Evolutionary conservation across 2,113 vertebrate genomes (phyloP).

Genomic region (Bubo blakistoni): DNA sequence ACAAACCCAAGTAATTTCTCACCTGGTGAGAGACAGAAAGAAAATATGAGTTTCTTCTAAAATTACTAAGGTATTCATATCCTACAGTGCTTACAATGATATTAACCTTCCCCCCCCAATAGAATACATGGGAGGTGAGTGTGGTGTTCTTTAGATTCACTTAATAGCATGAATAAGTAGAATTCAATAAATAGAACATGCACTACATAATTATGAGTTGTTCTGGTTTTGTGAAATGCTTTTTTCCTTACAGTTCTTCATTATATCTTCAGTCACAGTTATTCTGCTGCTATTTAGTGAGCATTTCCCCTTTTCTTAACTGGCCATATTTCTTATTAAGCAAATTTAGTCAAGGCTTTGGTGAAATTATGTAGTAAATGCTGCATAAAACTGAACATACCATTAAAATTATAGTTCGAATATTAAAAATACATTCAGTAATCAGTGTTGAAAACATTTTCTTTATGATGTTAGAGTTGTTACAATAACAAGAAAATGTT

Average conservation of each 20-base stretch:
- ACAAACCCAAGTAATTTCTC: neutral
- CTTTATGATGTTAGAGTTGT: neutral
- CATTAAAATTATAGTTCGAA: neutral
- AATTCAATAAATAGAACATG: neutral
- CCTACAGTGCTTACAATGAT: neutral
- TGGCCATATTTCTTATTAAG: neutral
- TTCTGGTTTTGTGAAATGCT: neutral
- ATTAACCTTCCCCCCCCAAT: fast-evolving
- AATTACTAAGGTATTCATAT: neutral
- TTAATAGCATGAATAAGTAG: neutral
- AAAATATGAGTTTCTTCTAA: neutral
- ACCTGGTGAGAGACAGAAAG: neutral
- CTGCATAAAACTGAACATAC: neutral
- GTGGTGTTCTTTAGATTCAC: neutral
- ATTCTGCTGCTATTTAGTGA: neutral
- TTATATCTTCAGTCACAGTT: neutral
- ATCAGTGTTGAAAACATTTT: neutral
- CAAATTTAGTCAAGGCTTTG: neutral
- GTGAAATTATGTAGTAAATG: neutral
- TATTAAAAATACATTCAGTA: neutral
- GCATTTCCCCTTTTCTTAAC: neutral
- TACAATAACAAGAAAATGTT: neutral
- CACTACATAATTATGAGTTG: neutral
- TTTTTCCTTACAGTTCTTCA: neutral
- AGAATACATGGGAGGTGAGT: neutral